Conservation (phyloP, 2,888 invertebrate genomes). For the Penaeus monodon region DNA sequence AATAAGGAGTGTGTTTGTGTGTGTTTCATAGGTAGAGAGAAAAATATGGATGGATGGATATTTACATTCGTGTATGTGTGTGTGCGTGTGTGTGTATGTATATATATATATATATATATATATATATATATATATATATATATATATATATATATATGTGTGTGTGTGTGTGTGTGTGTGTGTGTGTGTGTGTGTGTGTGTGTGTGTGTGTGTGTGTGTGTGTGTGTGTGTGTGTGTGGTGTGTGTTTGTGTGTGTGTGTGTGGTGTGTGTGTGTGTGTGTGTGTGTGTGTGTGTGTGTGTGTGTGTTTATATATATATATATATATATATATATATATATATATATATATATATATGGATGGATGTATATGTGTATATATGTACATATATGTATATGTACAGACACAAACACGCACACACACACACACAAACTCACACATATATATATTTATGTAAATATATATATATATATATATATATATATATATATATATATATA, state of each 20-base stretch:
- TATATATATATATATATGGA: neutral
- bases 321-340: neutral
- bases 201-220: neutral
- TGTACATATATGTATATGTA: neutral
- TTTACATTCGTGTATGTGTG: no score
- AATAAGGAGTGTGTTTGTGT: no score
- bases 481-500: slow-evolving; percentile 26
- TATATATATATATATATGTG: neutral
- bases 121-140: neutral
- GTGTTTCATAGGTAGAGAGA: no score
- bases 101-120: slow-evolving; percentile 13
- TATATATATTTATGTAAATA: slow-evolving; percentile 6
- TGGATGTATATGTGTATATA: neutral
- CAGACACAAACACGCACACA: neutral
- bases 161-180: neutral
- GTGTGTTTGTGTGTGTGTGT: neutral
- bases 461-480: slow-evolving; percentile 29
- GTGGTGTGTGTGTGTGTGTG: neutral
- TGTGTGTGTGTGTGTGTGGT: neutral
- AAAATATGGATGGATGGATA: no score
- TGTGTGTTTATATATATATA: neutral
- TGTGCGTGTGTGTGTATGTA: neutral
- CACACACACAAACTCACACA: no score
- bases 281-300: neutral
- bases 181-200: neutral